These are phyloP conservation scores for Achroia grisella DNA, from an alignment of 1,140 invertebrate genomes.

Conservation along the genomic window DNA sequence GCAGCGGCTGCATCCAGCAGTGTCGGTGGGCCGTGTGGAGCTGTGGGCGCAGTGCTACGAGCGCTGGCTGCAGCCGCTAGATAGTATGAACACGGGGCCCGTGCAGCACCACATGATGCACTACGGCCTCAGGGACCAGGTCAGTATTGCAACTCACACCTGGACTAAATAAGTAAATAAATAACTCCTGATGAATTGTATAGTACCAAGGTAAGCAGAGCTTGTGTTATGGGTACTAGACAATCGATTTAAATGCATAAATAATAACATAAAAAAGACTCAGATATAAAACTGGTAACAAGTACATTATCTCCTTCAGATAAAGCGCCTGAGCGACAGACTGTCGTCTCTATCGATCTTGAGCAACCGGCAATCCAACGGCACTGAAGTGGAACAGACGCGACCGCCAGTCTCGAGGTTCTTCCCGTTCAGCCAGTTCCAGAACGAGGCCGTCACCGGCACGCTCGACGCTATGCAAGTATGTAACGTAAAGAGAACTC, in stretches of 20 bases:
- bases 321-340: conserved; percentile 46
- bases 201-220: too few species aligned
- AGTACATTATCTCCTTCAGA: conserved; percentile 25
- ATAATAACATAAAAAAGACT: too few species aligned
- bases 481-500: too few species aligned
- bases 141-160: too few species aligned
- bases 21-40: conserved; percentile 76
- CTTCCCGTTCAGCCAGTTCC: conserved; percentile 54
- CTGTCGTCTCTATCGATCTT: conserved; percentile 48
- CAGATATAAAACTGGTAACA: too few species aligned
- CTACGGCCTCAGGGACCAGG: conserved; percentile 35
- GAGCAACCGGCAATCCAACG: conserved; percentile 34
- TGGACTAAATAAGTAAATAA: too few species aligned
- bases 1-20: conserved; percentile 66
- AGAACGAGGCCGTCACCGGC: conserved; percentile 11
- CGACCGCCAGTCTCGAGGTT: conserved; percentile 43
- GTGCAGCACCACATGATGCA: conserved; percentile 51
- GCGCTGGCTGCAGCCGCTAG: conserved; percentile 88
- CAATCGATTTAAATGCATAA: too few species aligned
- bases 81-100: conserved; percentile 84
- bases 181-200: too few species aligned
- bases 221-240: too few species aligned
- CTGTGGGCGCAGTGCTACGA: conserved; percentile 94
- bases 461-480: conserved; percentile 41
- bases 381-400: conserved; percentile 8